Evolutionary conservation across 2,888 invertebrate genomes (phyloP), one percentile per base, ranked within the genome.

Genomic region (Dilophus febrilis): DNA sequence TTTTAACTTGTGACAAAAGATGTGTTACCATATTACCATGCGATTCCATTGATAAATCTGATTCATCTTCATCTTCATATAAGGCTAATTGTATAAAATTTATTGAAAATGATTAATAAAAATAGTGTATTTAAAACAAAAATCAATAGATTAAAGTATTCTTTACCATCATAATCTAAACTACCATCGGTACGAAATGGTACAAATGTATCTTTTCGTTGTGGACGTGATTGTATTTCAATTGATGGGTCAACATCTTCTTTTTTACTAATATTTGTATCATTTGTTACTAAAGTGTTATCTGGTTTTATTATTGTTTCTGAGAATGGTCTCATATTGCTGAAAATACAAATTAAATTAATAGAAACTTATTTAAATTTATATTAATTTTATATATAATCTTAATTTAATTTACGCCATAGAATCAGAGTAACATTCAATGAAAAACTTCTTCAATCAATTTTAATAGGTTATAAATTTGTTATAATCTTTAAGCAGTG

Each of bases 1-100:
- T 94, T 64, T 92, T 88, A 47, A 97, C 94, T 66, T 97, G 97
- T 2, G 94, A 92, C 49, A 99, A 66, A 38, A 98, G 74, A 64
- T 99, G 97, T 43, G 88, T 85, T 52, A 98, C 86, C 50, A 98
- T 91, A 36, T 92, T 94, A 39, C 97, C 97, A 62, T 98, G 95
- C 54, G 80, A 83, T 64, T 97, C 94, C 74, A 97, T 83, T 19
- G 84, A 82, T 61, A 91, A 80, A 56, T 86, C 85, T 53, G 81
- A 81, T 59, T 87, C 87, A 47, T 80, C 78, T 49, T 83, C 83
- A 54, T 88, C 87, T 60, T 92, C 91, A 65, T 92, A 92, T 43
- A 92, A 64, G 14, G 84, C 90, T 85, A 46, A 50, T 52, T 50
- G 11, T 27, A 40, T 22, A 42, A 37, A 37, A 22, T 30, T 11